Conservation (phyloP, 2,888 invertebrate genomes). For the Chalcis sispes region DNA sequence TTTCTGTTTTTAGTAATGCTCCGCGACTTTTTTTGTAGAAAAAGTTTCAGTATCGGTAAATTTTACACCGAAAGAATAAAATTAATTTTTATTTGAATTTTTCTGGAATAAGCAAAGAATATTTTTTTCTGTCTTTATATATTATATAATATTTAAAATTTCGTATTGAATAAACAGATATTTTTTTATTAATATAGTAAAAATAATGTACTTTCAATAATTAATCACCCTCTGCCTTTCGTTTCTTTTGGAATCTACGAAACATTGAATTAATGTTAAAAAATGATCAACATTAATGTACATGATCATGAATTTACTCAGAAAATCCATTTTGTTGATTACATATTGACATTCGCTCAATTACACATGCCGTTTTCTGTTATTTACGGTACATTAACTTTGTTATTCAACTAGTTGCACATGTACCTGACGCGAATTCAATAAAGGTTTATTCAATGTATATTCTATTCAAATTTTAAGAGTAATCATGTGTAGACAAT, state of each 20-base stretch:
- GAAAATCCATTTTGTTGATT: slow-evolving; percentile 45
- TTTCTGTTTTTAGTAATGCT: too few relatives aligned
- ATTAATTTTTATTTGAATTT: not conserved
- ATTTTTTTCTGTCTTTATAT: too few relatives aligned
- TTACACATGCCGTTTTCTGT: slow-evolving; percentile 43
- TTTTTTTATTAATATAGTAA: too few relatives aligned
- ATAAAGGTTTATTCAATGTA: not conserved
- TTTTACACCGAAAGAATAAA: not conserved
- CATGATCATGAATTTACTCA: slow-evolving; percentile 3
- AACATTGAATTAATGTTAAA: too few relatives aligned
- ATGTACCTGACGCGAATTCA: slow-evolving; percentile 40
- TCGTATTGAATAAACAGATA: too few relatives aligned
- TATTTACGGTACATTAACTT: slow-evolving; percentile 44
- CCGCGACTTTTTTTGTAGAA: too few relatives aligned
- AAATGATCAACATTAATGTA: too few relatives aligned
- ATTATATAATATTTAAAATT: too few relatives aligned
- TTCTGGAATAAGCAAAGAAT: too few relatives aligned
- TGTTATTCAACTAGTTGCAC: slow-evolving; percentile 42
- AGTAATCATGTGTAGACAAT: slow-evolving; percentile 37
- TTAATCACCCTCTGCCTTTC: too few relatives aligned
- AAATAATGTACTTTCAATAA: too few relatives aligned
- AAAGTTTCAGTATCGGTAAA: not conserved
- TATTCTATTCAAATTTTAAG: slow-evolving; percentile 35
- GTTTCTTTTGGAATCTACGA: too few relatives aligned
- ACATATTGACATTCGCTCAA: slow-evolving; percentile 46